Percentiles rank a stretch among this genome's conserved stretches.
Evolutionary conservation across 2,888 invertebrate species (phyloP).

Genomic region (Leucophora obtusa): DNA sequence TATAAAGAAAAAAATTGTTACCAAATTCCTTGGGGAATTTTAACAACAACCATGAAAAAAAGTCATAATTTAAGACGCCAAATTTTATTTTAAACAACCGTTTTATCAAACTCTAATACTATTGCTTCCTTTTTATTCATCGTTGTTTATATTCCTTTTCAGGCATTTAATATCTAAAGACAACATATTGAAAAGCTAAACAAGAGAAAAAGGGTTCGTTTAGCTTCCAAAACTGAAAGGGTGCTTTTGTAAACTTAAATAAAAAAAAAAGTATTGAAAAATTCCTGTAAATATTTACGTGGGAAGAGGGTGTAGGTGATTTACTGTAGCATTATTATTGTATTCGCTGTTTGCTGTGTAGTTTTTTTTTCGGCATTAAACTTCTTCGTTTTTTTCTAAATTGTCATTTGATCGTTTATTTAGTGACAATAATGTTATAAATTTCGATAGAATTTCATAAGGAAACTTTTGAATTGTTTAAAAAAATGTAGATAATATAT

Average conservation of each 20-base stretch:
- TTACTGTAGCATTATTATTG: conserved; percentile 54
- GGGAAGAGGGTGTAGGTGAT: conserved; percentile 33
- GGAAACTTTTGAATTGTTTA: conserved; percentile 11
- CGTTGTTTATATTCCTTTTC: not conserved
- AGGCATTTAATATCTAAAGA: conserved; percentile 45
- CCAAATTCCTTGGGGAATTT: conserved; percentile 56
- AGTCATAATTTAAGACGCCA: conserved; percentile 59
- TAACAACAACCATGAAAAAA: conserved; percentile 31
- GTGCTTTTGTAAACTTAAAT: conserved; percentile 19
- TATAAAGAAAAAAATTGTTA: conserved; percentile 27
- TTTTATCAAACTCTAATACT: conserved; percentile 46
- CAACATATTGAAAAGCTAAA: conserved; percentile 62
- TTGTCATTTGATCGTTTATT: conserved; percentile 78
- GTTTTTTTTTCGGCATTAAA: not conserved
- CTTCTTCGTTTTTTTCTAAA: conserved; percentile 67
- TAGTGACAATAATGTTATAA: conserved; percentile 75
- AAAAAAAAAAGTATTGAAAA: conserved; percentile 52
- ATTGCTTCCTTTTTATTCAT: conserved; percentile 31
- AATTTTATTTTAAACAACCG: conserved; percentile 37
- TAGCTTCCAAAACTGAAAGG: conserved; percentile 27
- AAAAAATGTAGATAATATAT: conserved; percentile 33
- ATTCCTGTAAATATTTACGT: conserved; percentile 32
- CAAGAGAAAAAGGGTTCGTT: conserved; percentile 44
- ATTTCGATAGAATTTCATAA: conserved; percentile 56
- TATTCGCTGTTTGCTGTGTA: not conserved